Base-by-base conservation (phyloP, 2,888 invertebrate genomes). In the Ceramica pisi region DNA sequence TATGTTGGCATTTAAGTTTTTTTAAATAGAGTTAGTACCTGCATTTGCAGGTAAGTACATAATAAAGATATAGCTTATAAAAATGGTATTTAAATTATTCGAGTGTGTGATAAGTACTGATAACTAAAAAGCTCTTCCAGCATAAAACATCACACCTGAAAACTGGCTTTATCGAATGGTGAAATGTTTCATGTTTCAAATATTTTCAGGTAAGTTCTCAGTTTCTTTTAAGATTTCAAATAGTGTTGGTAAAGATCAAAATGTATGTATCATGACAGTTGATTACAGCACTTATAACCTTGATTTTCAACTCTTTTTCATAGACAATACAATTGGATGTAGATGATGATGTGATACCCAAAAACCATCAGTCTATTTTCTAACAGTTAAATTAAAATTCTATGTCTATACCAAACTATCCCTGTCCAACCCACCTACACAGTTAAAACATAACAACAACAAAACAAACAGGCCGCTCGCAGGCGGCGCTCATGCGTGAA, bases 401-500 rank as follows among this genome's bases (percentile, higher is more conserved):
- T 26, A 41, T 57, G 5, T 41, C 19, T 9, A 41, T 60, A 50
- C 0, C 21, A 46, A 71, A 26, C 46, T 53, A 59, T 46, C 51
- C 44, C 57, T 26, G 3, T 41, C 19, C 14, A 56, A 65, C 21
- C 41, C 14, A 55, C 55, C 48, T 53, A 78, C 63, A 63, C 65
- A 76, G 81, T 74, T 75, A 80, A 82, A 80, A 82, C 84, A 82
- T 80, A 82, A 69, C 73, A 65, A 79, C 78, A 84, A 66, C 82
- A 85, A 82, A 86, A 87, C 81, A 86, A 87, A 87, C 85, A 83
- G 78, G 26, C 72, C 77, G 65, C 74, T 57, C 71, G 65, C 72
- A 76, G 83, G 80, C 82, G 81, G 88, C 88, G 87, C 81, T 86
- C 90, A 88, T 84, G 88, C 91, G 88, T 91, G 88, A 88, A 91